Conservation (phyloP, 2,113 vertebrate species). For the Gulo gulo region DNA sequence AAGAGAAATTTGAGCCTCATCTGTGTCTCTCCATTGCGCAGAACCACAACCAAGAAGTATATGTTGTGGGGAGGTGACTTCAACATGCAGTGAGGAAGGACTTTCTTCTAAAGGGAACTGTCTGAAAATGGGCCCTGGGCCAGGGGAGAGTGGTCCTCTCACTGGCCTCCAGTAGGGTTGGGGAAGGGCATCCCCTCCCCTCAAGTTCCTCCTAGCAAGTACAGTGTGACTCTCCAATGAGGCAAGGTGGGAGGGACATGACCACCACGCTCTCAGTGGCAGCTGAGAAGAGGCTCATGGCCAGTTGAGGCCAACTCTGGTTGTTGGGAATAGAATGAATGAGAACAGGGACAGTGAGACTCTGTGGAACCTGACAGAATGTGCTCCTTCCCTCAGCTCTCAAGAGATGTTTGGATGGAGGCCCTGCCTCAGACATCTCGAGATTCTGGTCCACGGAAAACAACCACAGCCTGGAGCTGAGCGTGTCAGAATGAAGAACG, state of each 20-base stretch:
- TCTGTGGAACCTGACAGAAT: neutral
- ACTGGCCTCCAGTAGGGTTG: neutral
- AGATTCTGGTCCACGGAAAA: conserved; percentile 89
- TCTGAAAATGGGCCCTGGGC: neutral
- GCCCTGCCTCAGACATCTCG: conserved; percentile 84
- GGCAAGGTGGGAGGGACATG: too few species aligned
- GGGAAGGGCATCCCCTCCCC: neutral
- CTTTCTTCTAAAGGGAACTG: neutral
- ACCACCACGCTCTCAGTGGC: neutral
- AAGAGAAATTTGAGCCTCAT: neutral
- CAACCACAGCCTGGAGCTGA: conserved; percentile 86
- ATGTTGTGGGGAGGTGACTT: neutral
- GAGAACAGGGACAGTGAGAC: neutral
- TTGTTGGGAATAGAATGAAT: neutral
- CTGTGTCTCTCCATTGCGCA: neutral
- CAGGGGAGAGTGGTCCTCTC: neutral
- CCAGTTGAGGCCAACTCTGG: neutral
- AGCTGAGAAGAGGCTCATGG: neutral
- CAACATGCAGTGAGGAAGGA: neutral
- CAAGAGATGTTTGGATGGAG: conserved; percentile 86
- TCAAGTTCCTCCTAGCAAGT: neutral
- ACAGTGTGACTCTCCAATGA: neutral
- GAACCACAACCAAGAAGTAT: neutral
- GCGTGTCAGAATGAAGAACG: conserved; percentile 85
- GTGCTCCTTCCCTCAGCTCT: neutral